Base-by-base conservation (phyloP, 2,888 invertebrate genomes). In the Spialia ferax region DNA sequence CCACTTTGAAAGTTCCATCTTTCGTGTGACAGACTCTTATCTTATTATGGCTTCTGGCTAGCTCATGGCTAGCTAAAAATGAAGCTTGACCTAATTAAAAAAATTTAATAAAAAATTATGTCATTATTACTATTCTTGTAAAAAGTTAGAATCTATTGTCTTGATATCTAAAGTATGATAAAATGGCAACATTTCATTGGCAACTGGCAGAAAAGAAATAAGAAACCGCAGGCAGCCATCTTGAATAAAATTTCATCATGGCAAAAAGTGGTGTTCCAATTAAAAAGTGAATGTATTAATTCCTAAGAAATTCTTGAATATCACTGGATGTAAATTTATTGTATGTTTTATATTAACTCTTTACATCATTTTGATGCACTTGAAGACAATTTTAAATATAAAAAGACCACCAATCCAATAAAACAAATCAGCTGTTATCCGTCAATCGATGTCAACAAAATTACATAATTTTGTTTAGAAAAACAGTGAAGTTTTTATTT, bases 381-480 rank as follows among this genome's bases (percentile, higher is more conserved):
- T 18, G 38, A 2, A 54, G 60, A 71, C 75, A 70, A 71, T 78
- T 77, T 71, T 70, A 77, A 83, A 76, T 77, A 79, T 83, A 82
- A 91, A 91, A 88, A 90, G 89, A 87, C 85, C 85, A 84, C 81
- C 85, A 91, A 89, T 91, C 81, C 85, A 91, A 89, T 91, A 90
- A 88, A 92, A 86, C 88, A 89, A 91, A 94, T 94, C 93, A 93
- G 94, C 94, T 94, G 94, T 94, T 93, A 93, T 88, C 89, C 92
- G 93, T 93, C 94, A 94, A 92, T 94, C 94, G 92, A 94, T 94
- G 94, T 94, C 94, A 94, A 94, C 93, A 93, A 93, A 93, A 94
- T 94, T 94, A 93, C 89, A 91, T 94, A 93, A 94, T 94, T 93
- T 94, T 94, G 92, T 90, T 93, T 93, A 90, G 89, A 90, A 93